phyloP scores from a whole-genome alignment of 2,888 invertebrate species.

The Meiosimyza platycephala region DNA sequence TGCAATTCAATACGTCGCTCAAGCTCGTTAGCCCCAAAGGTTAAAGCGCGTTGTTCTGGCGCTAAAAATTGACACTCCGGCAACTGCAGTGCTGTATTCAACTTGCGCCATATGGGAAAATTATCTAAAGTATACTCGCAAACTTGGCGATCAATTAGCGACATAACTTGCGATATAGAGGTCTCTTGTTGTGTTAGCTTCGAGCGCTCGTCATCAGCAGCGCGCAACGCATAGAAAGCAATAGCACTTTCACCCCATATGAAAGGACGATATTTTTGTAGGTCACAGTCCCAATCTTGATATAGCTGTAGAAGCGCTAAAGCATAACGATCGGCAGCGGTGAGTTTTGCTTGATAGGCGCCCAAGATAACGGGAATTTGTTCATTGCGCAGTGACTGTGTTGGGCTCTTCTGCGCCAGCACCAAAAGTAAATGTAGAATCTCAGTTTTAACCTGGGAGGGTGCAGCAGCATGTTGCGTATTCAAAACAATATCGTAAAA shows the following conservation, averaged over 20 bases:
- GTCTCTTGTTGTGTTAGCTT: constrained; percentile 76
- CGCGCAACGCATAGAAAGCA: constrained; percentile 76
- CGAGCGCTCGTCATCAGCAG: constrained; percentile 68
- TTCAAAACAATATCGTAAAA: constrained; percentile 78
- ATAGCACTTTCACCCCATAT: constrained; percentile 87
- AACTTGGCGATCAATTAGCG: constrained; percentile 75
- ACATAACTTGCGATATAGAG: constrained; percentile 78
- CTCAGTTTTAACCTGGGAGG: constrained; percentile 70
- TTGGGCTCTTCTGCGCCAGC: constrained; percentile 73
- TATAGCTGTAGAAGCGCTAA: constrained; percentile 76
- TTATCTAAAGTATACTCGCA: constrained; percentile 76
- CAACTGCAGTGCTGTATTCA: constrained; percentile 65
- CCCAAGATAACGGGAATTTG: constrained; percentile 83
- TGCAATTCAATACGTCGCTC: constrained; percentile 59
- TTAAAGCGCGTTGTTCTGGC: constrained; percentile 46
- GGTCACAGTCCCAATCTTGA: constrained; percentile 75
- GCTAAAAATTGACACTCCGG: constrained; percentile 56
- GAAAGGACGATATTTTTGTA: constrained; percentile 80
- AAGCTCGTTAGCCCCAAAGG: constrained; percentile 57
- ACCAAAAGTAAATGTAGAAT: constrained; percentile 75
- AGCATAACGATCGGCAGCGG: constrained; percentile 77
- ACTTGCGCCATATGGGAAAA: constrained; percentile 75
- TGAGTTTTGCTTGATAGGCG: constrained; percentile 81
- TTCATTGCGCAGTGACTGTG: constrained; percentile 71
- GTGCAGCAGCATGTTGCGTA: constrained; percentile 46